Evolutionary conservation across 64 coral and sea anemone genomes (phyloP).

Genomic region (Stichodactyla helianthus): DNA sequence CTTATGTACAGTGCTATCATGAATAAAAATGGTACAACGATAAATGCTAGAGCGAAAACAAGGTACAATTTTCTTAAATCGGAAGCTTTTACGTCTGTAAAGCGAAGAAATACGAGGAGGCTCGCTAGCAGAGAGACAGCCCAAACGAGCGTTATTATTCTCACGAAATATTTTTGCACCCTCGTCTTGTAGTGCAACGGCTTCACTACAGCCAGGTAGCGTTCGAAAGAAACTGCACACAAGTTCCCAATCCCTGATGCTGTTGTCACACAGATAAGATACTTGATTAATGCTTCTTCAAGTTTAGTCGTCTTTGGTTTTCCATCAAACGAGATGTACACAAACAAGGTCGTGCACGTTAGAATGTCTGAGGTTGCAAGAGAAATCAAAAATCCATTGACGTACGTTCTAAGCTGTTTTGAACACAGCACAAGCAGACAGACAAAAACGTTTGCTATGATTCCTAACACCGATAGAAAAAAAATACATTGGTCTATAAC

Average conservation of each 20-base stretch:
- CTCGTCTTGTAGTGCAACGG: no score
- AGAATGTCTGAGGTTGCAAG: conserved; percentile 16
- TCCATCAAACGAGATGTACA: not conserved
- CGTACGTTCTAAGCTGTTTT: conserved; percentile 8
- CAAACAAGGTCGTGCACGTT: not conserved
- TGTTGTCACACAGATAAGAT: not conserved
- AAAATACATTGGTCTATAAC: not conserved
- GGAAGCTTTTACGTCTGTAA: not conserved
- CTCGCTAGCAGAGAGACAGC: not conserved
- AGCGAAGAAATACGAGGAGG: not conserved
- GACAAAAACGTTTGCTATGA: not conserved
- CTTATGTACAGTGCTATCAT: not conserved
- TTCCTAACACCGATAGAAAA: not conserved
- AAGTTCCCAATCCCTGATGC: not conserved
- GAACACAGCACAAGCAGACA: not conserved
- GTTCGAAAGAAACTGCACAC: conserved; percentile 5
- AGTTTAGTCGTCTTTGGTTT: not conserved
- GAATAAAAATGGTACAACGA: not conserved
- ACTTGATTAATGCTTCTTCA: not conserved
- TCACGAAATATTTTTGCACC: not conserved
- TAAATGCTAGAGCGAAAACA: not conserved
- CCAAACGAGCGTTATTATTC: not conserved
- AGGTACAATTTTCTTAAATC: not conserved
- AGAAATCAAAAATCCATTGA: conserved; percentile 24
- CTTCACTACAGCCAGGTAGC: conserved; percentile 1